phyloP scores from a whole-genome alignment of 2,797 vertebrate genomes.

The Ctenosaura bakeri region DNA sequence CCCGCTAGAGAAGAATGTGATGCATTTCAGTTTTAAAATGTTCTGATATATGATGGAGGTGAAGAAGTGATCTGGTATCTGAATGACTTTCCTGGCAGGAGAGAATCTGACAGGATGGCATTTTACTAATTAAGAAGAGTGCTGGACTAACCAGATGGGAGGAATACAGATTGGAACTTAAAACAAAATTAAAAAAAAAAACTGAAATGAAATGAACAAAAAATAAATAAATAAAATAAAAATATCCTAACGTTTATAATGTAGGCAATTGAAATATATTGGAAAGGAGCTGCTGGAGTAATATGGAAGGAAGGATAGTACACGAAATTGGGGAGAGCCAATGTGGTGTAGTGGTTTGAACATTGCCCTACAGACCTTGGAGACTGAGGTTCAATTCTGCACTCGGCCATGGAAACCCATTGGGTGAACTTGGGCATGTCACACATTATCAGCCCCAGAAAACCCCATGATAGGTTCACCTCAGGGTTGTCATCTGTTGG shows the following conservation, averaged over 20 bases:
- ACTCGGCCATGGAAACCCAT: no score
- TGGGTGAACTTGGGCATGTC: no score
- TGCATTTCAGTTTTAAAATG: slow-evolving; percentile 78
- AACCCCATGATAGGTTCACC: no score
- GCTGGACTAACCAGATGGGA: slow-evolving; percentile 80
- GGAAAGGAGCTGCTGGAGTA: slow-evolving; percentile 48
- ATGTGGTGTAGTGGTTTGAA: no score
- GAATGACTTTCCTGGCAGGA: slow-evolving; percentile 81
- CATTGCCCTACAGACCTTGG: no score
- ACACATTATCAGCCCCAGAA: no score
- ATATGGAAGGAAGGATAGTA: slow-evolving; percentile 44
- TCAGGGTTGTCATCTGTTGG: no score
- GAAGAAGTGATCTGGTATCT: slow-evolving; percentile 81
- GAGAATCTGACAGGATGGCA: slow-evolving; percentile 80
- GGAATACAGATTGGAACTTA: slow-evolving; percentile 76
- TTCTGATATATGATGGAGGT: slow-evolving; percentile 78
- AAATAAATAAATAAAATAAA: slow-evolving; percentile 48
- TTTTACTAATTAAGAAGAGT: slow-evolving; percentile 83
- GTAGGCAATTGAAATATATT: slow-evolving; percentile 10
- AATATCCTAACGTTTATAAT: slow-evolving; percentile 68
- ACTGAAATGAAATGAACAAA: slow-evolving; percentile 73
- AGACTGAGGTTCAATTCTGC: no score
- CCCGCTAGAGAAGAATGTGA: slow-evolving; percentile 71
- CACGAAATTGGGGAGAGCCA: neutral
- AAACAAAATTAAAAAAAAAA: neutral